These are phyloP conservation scores for Ypsolopha scabrella DNA, from an alignment of 2,888 invertebrate species.

Conservation along the genomic window DNA sequence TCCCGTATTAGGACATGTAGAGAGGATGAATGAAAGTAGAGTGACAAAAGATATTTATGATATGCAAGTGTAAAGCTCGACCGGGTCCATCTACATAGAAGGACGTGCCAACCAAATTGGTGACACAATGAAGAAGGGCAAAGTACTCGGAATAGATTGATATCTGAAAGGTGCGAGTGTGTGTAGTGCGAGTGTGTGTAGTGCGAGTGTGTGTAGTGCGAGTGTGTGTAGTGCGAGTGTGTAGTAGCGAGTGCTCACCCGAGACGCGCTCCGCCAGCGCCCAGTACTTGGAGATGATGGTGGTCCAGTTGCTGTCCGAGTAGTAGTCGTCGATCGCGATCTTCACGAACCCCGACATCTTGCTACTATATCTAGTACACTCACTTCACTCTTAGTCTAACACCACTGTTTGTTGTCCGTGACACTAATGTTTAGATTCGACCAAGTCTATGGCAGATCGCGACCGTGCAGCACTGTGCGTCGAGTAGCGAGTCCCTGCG, in stretches of 20 bases:
- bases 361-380: constrained; percentile 21
- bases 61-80: too few relatives aligned
- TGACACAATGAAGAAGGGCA: too few relatives aligned
- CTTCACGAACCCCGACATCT: constrained; percentile 74
- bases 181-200: too few relatives aligned
- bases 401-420: neutral
- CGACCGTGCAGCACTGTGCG: neutral
- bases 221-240: too few relatives aligned
- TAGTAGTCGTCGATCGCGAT: constrained; percentile 75
- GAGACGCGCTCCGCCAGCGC: constrained; percentile 79
- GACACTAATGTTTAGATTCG: constrained; percentile 17
- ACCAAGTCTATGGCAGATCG: neutral
- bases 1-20: too few relatives aligned
- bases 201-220: too few relatives aligned
- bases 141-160: too few relatives aligned
- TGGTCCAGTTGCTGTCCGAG: constrained; percentile 73
- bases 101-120: too few relatives aligned
- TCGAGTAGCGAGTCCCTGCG: neutral
- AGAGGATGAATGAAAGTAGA: too few relatives aligned
- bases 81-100: too few relatives aligned
- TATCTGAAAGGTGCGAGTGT: too few relatives aligned
- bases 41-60: too few relatives aligned
- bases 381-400: constrained; percentile 9
- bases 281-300: constrained; percentile 77
- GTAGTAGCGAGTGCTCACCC: constrained; percentile 57